Evolutionary conservation across 1,140 invertebrate genomes (phyloP).

Genomic region (Leguminivora glycinivorella): DNA sequence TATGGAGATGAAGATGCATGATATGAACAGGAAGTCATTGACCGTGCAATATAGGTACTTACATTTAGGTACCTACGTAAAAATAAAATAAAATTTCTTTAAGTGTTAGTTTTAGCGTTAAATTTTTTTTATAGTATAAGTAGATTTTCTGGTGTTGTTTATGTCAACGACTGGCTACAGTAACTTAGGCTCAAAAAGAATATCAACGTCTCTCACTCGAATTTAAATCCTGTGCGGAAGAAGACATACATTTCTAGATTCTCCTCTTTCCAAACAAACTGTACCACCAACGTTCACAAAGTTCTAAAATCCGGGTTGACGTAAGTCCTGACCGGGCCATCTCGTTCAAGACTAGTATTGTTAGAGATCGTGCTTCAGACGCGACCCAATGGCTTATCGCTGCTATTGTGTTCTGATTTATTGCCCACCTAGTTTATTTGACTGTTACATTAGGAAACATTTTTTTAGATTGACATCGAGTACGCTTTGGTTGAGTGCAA

Average conservation of each 20-base stretch:
- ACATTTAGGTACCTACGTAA: no score
- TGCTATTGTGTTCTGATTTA: slow-evolving; percentile 23
- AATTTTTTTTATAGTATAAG: no score
- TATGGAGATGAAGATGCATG: no score
- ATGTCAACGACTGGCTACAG: no score
- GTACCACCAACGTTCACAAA: neutral
- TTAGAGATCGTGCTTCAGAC: slow-evolving; percentile 1
- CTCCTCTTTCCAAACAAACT: neutral
- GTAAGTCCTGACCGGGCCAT: neutral
- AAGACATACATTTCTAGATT: neutral
- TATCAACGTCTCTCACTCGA: no score
- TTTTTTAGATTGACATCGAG: neutral
- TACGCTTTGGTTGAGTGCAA: neutral
- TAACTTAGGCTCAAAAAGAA: neutral
- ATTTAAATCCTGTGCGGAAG: neutral
- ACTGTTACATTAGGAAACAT: neutral
- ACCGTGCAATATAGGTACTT: no score
- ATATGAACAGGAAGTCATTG: no score
- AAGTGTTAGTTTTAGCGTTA: no score
- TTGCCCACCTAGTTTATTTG: slow-evolving; percentile 5
- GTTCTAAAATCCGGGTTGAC: neutral
- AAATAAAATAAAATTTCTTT: no score
- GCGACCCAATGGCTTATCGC: slow-evolving; percentile 22
- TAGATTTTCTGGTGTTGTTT: no score
- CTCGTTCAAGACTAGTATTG: slow-evolving; percentile 9